Evolutionary conservation across 2,113 vertebrate species (phyloP), one percentile per base, ranked within the genome.

Genomic region (Phalacrocorax pelagicus): DNA sequence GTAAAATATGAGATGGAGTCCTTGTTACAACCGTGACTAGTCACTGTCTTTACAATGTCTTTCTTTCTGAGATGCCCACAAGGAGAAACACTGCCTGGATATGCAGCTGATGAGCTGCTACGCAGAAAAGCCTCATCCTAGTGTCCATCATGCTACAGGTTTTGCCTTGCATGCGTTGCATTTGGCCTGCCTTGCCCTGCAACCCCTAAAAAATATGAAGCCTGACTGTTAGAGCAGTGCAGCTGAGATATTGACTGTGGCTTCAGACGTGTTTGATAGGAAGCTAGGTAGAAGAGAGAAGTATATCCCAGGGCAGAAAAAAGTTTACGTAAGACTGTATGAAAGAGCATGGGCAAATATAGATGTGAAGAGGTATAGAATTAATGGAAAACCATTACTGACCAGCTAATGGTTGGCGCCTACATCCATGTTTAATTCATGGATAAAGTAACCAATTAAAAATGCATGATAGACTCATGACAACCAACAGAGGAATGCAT

Each of bases 381-480:
- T 70, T 70, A 49, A 62, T 23, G 67, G 46, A 17, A 81, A 84
- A 16, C 63, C 91, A 47, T 74, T 71, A 54, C 38, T 71, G 77
- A 24, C 80, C 70, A 86, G 44, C 27, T 86, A 40, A 30, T 36
- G 55, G 71, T 69, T 80, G 92, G 72, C 1, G 55, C 34, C 77
- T 38, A 27, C n/a, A 55, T 9, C 47, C 69, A 89, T 96, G 61
- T 67, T 97, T 96, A 96, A 96, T 95, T 91, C 47, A 95, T 71
- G 38, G 61, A 24, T 86, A 81, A 94, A 96, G 59, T 16, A 96
- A 44, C 24, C 80, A 81, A 89, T 91, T 92, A 96, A 96, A 97
- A 96, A 95, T 97, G 52, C 70, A 96, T 89, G 69, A 91, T 36
- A 51, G 73, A 30, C 42, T 79, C 65, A 47, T 34, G 77, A 55